Evolutionary conservation across 2,888 invertebrate genomes (phyloP), one percentile per base, ranked within the genome.

Genomic region (Acanthosoma haemorrhoidale): DNA sequence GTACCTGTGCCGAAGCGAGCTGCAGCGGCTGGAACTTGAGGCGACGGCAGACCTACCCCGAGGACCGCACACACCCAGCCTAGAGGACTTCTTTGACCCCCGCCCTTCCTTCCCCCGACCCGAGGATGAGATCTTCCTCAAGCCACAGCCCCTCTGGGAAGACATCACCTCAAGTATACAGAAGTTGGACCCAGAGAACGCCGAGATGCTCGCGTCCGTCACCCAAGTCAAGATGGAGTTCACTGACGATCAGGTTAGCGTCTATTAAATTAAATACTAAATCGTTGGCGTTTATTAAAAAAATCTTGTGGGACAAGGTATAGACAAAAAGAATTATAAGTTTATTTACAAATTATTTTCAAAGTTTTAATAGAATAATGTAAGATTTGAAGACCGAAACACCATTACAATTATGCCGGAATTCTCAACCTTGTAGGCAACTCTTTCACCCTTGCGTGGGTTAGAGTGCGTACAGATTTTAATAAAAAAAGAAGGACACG

Each of bases 161-260:
- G 93, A 94, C 83, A 92, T 94, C 79, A 89, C 92, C 75, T 91
- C 91, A 80, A 92, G 92, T 78, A 92, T 93, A 81, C 88, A 92
- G 79, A 93, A 92, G 81, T 88, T 93, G 78, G 93, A 94, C 80
- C 91, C 92, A 31, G 92, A 92, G 80, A 93, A 93, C 79, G 92
- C 92, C 68, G 90, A 91, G 78, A 92, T 92, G 90, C 82, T 92
- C 63, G 73, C 71, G 3, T 74, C 74, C 4, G 74, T 73, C 69
- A 74, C 86, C 3, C 90, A 90, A 79, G 89, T 92, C 76, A 92
- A 92, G 80, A 84, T 91, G 80, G 91, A 92, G 80, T 86, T 89
- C 70, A 87, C 89, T 75, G 88, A 88, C 75, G 86, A 86, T 92
- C 94, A 71, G 92, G 93, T 80, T 92, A 92, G 71, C n/a, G n/a